Evolutionary conservation across 1,140 invertebrate species (phyloP).

Genomic region (Chymomyza costata): DNA sequence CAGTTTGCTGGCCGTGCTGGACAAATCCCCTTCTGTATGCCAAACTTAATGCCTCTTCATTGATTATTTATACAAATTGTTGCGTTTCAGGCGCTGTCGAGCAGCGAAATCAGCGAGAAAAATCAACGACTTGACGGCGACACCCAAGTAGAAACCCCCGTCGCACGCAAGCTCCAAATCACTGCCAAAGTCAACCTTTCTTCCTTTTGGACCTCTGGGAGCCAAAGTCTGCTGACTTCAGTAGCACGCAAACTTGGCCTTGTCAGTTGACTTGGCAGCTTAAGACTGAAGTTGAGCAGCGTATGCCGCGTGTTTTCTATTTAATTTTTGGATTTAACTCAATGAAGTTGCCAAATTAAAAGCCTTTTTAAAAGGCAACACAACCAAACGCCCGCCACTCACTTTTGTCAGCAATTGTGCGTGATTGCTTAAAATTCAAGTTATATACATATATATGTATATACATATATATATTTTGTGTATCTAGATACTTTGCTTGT

Average conservation of each 20-base stretch:
- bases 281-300: too few species aligned
- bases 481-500: too few species aligned
- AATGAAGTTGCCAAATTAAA: constrained; percentile 13
- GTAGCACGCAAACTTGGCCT: too few species aligned
- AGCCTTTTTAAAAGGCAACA: constrained; percentile 9
- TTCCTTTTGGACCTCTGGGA: neutral
- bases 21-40: neutral
- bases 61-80: constrained; percentile 56
- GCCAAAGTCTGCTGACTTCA: too few species aligned
- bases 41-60: constrained; percentile 18
- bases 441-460: too few species aligned
- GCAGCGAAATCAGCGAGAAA: constrained; percentile 39
- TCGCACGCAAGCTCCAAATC: constrained; percentile 25
- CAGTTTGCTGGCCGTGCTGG: neutral
- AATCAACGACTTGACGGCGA: constrained; percentile 41
- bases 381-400: too few species aligned
- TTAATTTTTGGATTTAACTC: constrained; percentile 39
- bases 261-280: too few species aligned
- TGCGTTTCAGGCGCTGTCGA: constrained; percentile 28
- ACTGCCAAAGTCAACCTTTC: constrained; percentile 16
- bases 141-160: constrained; percentile 9
- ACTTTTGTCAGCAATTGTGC: neutral
- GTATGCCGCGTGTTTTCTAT: constrained; percentile 2
- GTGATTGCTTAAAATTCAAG: neutral
- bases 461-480: too few species aligned